Evolutionary conservation across 2,888 invertebrate species (phyloP).

Genomic region (Lypha dubia): DNA sequence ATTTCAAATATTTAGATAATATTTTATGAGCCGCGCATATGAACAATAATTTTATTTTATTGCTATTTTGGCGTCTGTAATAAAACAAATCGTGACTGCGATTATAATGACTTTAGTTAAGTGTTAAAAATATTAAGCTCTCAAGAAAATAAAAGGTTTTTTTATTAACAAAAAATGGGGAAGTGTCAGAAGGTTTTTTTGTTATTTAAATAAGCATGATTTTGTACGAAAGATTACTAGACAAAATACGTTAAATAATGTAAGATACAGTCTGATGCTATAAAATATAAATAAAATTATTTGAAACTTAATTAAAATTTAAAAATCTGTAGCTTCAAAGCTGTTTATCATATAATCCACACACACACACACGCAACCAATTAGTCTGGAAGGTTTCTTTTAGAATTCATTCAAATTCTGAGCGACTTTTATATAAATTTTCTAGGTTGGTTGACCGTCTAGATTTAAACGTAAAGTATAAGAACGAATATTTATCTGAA

Average conservation of each 20-base stretch:
- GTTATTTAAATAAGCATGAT: neutral
- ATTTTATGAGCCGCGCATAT: conserved; percentile 13
- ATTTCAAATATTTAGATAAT: neutral
- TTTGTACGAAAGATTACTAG: neutral
- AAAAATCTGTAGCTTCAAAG: no score
- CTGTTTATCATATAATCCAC: no score
- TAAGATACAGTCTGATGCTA: neutral
- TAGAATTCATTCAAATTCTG: neutral
- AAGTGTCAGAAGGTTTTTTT: neutral
- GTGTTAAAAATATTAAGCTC: conserved; percentile 9
- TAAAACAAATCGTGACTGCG: conserved; percentile 32
- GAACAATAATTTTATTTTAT: conserved; percentile 1
- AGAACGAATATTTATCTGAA: neutral
- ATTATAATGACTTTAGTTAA: conserved; percentile 21
- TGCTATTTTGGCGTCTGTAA: neutral
- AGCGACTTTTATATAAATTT: neutral
- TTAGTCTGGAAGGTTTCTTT: neutral
- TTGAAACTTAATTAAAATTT: neutral
- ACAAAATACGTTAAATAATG: neutral
- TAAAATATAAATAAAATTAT: neutral
- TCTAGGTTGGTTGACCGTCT: neutral
- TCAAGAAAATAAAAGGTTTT: neutral
- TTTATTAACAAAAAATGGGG: neutral
- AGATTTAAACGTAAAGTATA: neutral
- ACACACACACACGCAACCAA: no score